phyloP scores from a whole-genome alignment of 2,888 invertebrate species.

The Parnassius smintheus region DNA sequence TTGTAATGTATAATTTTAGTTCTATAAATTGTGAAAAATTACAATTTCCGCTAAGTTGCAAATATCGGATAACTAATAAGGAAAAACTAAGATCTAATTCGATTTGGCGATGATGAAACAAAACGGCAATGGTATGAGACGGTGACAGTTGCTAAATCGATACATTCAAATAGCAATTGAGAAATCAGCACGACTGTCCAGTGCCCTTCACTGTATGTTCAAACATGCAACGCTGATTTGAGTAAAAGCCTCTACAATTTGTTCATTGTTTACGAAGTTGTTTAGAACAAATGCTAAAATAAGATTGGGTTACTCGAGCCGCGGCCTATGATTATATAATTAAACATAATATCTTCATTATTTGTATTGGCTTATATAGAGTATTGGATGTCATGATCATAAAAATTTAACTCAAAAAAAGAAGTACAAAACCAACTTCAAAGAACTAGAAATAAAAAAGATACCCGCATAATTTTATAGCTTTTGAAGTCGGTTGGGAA shows the following conservation, averaged over 20 bases:
- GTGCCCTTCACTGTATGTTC: constrained; percentile 26
- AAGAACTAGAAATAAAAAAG: too few relatives aligned
- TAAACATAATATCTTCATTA: constrained; percentile 4
- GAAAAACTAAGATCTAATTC: constrained; percentile 12
- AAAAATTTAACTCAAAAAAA: too few relatives aligned
- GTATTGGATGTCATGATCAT: too few relatives aligned
- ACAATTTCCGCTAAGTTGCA: neutral
- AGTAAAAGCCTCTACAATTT: constrained; percentile 18
- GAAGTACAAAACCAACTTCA: too few relatives aligned
- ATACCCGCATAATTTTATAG: too few relatives aligned
- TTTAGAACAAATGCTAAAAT: constrained; percentile 13
- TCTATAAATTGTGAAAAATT: neutral
- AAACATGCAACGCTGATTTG: constrained; percentile 20
- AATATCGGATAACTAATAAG: neutral
- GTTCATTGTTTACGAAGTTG: constrained; percentile 18
- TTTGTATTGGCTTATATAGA: too few relatives aligned
- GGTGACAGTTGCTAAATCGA: constrained; percentile 28
- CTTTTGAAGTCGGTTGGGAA: too few relatives aligned
- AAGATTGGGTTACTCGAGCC: neutral
- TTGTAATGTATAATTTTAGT: too few relatives aligned
- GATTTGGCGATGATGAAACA: constrained; percentile 18
- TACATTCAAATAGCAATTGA: constrained; percentile 28
- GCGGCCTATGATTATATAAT: constrained; percentile 2
- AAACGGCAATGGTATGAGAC: constrained; percentile 22
- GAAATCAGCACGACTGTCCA: constrained; percentile 25